phyloP scores from a whole-genome alignment of 2,113 vertebrate genomes.

The Eulacestoma nigropectus region DNA sequence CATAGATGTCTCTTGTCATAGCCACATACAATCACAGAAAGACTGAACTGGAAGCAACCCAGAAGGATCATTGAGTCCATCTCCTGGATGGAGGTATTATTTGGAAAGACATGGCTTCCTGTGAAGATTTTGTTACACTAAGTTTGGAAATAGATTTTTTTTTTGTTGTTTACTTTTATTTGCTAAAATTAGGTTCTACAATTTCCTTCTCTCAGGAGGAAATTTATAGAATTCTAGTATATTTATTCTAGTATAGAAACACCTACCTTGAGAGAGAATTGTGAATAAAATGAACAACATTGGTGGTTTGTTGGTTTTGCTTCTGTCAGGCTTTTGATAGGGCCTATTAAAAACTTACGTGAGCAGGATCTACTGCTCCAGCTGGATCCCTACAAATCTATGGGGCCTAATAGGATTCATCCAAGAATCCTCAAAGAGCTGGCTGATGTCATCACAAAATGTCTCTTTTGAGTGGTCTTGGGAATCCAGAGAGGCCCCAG shows the following conservation, averaged over 20 bases:
- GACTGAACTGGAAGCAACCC: neutral
- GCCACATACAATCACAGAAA: accelerated
- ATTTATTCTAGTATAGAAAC: neutral
- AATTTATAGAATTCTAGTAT: too few relatives aligned
- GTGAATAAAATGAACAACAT: neutral
- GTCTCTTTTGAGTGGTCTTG: neutral
- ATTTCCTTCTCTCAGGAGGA: neutral
- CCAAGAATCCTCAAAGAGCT: neutral
- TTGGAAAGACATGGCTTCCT: neutral
- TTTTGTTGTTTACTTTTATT: neutral
- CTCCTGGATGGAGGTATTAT: neutral
- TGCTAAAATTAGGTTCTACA: neutral
- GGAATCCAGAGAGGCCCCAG: neutral
- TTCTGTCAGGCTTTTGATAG: neutral
- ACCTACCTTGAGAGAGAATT: neutral
- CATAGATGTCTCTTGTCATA: neutral
- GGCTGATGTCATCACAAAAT: neutral
- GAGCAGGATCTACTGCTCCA: neutral
- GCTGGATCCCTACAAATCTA: neutral
- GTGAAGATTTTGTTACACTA: neutral
- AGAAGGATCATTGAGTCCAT: neutral
- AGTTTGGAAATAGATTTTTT: neutral
- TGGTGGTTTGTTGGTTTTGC: neutral
- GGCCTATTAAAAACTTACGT: neutral
- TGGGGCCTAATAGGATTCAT: neutral